Evolutionary conservation across 92 coral and sea anemone genomes (phyloP).

Genomic region (Nematostella vectensis): DNA sequence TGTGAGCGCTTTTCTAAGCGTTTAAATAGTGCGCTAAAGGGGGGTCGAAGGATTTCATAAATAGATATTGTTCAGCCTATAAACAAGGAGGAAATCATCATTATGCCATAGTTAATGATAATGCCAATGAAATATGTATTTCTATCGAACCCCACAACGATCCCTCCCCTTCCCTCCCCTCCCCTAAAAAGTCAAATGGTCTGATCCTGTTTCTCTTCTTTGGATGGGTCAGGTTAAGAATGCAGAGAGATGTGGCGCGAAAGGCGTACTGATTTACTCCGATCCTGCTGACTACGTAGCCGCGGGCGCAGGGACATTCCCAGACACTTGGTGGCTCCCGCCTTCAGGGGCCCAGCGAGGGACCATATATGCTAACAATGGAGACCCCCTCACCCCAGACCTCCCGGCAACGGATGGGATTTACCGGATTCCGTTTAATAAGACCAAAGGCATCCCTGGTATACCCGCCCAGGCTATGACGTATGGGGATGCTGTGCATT

Average conservation of each 20-base stretch:
- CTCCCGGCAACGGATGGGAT: slow-evolving; percentile 76
- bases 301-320: slow-evolving; percentile 50
- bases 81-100: too few relatives aligned
- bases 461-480: slow-evolving; percentile 75
- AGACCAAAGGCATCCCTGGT: slow-evolving; percentile 40
- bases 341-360: slow-evolving; percentile 79
- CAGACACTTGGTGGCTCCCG: slow-evolving; percentile 77
- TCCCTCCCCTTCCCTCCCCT: too few relatives aligned
- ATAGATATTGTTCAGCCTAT: too few relatives aligned
- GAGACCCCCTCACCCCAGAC: slow-evolving; percentile 82
- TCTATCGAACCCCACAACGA: too few relatives aligned
- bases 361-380: slow-evolving; percentile 12
- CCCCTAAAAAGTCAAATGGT: too few relatives aligned
- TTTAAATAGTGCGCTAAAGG: too few relatives aligned
- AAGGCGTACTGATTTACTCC: slow-evolving; percentile 63
- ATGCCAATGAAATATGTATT: too few relatives aligned
- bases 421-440: slow-evolving; percentile 36
- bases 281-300: slow-evolving; percentile 77
- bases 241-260: slow-evolving; percentile 68
- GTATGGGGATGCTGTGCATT: slow-evolving; percentile 53
- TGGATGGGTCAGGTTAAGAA: slow-evolving; percentile 60
- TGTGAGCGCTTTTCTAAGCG: too few relatives aligned
- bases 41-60: too few relatives aligned
- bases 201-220: too few relatives aligned
- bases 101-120: too few relatives aligned